Percentiles rank a stretch among this genome's conserved stretches.
phyloP scores from a whole-genome alignment of 1,140 invertebrate species.

The Bombus consobrinus region DNA sequence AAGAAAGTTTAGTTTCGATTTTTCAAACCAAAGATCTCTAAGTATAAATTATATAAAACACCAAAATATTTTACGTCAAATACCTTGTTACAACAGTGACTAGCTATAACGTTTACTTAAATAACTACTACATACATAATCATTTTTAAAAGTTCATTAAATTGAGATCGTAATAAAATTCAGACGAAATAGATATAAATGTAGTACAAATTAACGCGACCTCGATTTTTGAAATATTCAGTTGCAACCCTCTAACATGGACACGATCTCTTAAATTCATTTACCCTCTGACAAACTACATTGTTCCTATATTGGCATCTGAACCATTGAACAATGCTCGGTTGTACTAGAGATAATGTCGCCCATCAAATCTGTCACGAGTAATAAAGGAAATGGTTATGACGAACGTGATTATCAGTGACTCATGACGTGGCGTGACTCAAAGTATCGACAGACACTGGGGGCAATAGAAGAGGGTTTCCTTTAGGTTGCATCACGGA shows the following conservation, averaged over 20 bases:
- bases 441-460: slow-evolving; percentile 20
- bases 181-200: too few relatives aligned
- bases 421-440: slow-evolving; percentile 41
- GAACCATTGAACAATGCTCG: background rate
- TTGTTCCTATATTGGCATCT: background rate
- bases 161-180: background rate
- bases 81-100: too few relatives aligned
- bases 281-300: background rate
- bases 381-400: slow-evolving; percentile 41
- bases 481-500: background rate
- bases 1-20: too few relatives aligned
- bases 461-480: background rate
- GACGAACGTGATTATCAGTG: slow-evolving; percentile 43
- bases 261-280: background rate
- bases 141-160: background rate
- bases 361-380: slow-evolving; percentile 44
- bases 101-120: too few relatives aligned
- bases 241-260: background rate
- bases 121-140: background rate
- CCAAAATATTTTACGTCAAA: too few relatives aligned
- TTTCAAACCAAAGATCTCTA: too few relatives aligned
- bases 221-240: too few relatives aligned
- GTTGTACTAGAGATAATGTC: slow-evolving; percentile 8
- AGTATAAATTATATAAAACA: too few relatives aligned
- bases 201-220: too few relatives aligned